Evolutionary conservation across 2,888 invertebrate genomes (phyloP), one percentile per base, ranked within the genome.

Genomic region (Oligia strigilis): DNA sequence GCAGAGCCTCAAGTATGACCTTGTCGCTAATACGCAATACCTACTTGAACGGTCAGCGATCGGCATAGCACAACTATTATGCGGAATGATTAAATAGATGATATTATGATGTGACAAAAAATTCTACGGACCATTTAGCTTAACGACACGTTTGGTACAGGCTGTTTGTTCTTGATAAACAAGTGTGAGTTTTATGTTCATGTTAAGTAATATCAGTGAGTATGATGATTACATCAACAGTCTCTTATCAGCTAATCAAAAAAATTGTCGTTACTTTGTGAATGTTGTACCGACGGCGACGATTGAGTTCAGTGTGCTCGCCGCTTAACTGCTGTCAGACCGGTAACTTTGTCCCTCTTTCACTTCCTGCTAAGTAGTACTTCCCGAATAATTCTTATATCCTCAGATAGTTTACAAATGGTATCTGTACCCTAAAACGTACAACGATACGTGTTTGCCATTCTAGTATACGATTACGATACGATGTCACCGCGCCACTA

Each of bases 1-100:
- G 94, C 93, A 93, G 93, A 94, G 94, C 94, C 94, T 94, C 94
- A 93, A 93, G 90, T 89, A 87, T 90, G 96, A 94, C 96, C 96
- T 96, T 96, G 94, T 84, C 86, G 89, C 86, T 92, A 88, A 92
- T 92, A 92, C 92, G 92, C 92, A 92, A 94, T 92, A 94, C 91
- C 93, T 92, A 93, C 93, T 93, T 92, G 91, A 93, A 90, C 92
- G 93, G 93, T 93, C 93, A 93, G 89, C 89, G 91, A 90, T 92
- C 90, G 89, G 80, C 86, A 89, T 87, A 87, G 87, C 84, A 85
- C 83, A 90, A 90, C 79, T 82, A 85, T 87, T 82, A 87, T 86
- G 81, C 83, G 85, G 86, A 91, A 90, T 92, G 88, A 90, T 90
- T 91, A 90, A 91, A 89, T 88, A 87, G 72, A 82, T 84, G 81